Conservation (phyloP, 1,140 invertebrate species). For the Cecropterus lyciades region DNA sequence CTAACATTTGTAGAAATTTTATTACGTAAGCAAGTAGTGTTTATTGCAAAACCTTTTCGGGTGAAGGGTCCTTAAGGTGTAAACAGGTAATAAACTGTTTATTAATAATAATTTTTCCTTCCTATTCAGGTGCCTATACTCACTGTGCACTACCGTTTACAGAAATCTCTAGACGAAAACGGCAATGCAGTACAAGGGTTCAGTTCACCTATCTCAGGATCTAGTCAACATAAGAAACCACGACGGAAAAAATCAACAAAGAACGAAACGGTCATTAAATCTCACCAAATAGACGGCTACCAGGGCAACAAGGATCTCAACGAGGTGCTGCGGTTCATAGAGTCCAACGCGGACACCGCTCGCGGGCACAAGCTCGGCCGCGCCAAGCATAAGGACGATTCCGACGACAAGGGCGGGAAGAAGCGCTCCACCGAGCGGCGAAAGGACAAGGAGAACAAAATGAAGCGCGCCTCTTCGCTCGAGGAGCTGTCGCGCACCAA, state of each 20-base stretch:
- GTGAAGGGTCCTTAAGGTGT: constrained; percentile 5
- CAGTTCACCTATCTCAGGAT: constrained; percentile 78
- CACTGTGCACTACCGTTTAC: constrained; percentile 67
- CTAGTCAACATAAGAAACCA: constrained; percentile 85
- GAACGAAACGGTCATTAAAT: constrained; percentile 86
- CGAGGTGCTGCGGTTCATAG: constrained; percentile 85
- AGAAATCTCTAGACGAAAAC: constrained; percentile 88
- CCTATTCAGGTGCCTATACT: constrained; percentile 59
- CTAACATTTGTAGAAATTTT: too few species aligned
- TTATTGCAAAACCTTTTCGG: constrained; percentile 5
- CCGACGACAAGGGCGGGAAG: constrained; percentile 72
- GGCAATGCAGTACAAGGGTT: constrained; percentile 86
- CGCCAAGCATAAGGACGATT: constrained; percentile 73
- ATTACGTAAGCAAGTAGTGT: not conserved
- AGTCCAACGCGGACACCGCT: constrained; percentile 74
- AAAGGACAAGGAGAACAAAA: constrained; percentile 77
- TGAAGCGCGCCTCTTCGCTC: constrained; percentile 88
- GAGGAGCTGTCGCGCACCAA: constrained; percentile 90
- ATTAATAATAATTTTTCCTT: constrained; percentile 50
- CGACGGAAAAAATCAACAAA: constrained; percentile 83
- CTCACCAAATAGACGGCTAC: constrained; percentile 87
- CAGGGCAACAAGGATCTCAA: constrained; percentile 86
- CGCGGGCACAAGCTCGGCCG: constrained; percentile 62
- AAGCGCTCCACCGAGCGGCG: constrained; percentile 77
- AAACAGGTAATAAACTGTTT: constrained; percentile 3